Evolutionary conservation across 2,888 invertebrate species (phyloP).

Genomic region (Epinotia ramella): DNA sequence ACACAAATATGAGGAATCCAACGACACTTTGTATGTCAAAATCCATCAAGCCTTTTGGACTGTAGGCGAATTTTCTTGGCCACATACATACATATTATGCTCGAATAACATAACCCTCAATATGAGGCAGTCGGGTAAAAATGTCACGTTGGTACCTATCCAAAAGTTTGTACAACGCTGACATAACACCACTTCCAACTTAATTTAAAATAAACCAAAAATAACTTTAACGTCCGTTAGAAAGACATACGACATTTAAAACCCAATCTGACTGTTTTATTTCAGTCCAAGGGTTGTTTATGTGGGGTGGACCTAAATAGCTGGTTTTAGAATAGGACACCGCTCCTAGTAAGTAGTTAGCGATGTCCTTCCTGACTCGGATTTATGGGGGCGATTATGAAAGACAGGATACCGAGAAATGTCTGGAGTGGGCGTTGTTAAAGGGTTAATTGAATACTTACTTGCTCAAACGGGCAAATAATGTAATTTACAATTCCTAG

Average conservation of each 20-base stretch:
- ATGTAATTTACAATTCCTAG: background rate
- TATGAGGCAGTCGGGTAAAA: no score
- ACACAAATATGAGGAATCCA: no score
- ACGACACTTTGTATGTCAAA: no score
- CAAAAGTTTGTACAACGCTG: constrained; percentile 8
- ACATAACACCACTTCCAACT: constrained; percentile 1
- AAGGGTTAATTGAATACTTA: background rate
- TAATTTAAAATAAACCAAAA: constrained; percentile 16
- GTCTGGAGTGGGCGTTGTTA: constrained; percentile 7
- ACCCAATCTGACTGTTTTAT: constrained; percentile 7
- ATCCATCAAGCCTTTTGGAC: no score
- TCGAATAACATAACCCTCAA: no score
- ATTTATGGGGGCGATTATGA: constrained; percentile 37
- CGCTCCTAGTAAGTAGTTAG: constrained; percentile 14
- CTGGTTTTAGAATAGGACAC: constrained; percentile 37
- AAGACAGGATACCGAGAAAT: constrained; percentile 34
- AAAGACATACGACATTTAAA: constrained; percentile 32
- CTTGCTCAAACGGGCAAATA: background rate
- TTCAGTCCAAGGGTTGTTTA: constrained; percentile 31
- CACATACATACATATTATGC: no score
- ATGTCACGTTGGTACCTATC: background rate
- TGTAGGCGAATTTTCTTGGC: no score
- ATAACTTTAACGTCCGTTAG: constrained; percentile 20
- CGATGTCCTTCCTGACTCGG: constrained; percentile 32
- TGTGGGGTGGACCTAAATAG: constrained; percentile 40